A percentile compares a stretch with the other conserved stretches of the same genome.
Conservation (phyloP, 2,888 invertebrate species). For the Willowsia nigromaculata region DNA sequence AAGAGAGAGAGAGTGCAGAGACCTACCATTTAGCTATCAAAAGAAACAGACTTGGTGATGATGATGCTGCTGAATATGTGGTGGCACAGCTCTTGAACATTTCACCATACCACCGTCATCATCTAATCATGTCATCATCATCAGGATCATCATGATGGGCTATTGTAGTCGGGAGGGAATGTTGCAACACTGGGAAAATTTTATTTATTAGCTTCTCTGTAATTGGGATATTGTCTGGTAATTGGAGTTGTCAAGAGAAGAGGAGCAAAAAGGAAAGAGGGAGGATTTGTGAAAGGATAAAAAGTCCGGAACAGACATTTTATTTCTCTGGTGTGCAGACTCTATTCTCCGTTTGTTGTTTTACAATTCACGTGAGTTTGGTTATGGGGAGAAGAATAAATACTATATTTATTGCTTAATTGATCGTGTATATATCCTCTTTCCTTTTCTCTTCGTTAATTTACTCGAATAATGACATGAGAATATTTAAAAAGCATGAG, state of each 20-base stretch:
- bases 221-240: constrained; percentile 72
- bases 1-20: not conserved
- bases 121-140: constrained; percentile 36
- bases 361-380: not conserved
- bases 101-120: constrained; percentile 21
- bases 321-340: constrained; percentile 69
- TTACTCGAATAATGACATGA: not conserved
- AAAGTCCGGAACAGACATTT: constrained; percentile 71
- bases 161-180: constrained; percentile 51
- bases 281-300: constrained; percentile 67
- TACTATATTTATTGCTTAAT: not conserved
- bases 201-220: constrained; percentile 66
- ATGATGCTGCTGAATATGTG: not conserved
- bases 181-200: constrained; percentile 53
- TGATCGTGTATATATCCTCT: not conserved
- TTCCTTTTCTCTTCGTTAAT: not conserved
- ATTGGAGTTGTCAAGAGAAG: constrained; percentile 60
- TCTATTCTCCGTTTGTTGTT: not conserved
- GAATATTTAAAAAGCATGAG: not conserved
- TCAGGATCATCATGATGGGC: not conserved
- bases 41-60: constrained; percentile 25
- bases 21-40: constrained; percentile 48
- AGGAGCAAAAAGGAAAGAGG: not conserved
- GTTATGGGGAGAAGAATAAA: not conserved
- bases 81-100: not conserved